Evolutionary conservation across 2,888 invertebrate species (phyloP).

Genomic region (Epinotia ramella): DNA sequence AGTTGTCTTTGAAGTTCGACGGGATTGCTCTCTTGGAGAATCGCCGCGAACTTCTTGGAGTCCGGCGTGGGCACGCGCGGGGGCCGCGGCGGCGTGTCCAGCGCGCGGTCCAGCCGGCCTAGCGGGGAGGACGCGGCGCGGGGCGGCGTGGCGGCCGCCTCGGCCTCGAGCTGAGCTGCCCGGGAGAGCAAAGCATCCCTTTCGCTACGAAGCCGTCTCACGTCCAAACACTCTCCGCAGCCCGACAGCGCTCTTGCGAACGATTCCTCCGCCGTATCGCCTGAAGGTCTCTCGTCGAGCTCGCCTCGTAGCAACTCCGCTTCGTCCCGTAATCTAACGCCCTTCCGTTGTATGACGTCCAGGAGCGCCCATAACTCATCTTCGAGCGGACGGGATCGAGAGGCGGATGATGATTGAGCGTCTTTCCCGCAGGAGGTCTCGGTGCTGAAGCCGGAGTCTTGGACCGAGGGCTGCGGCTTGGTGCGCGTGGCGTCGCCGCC

Average conservation of each 20-base stretch:
- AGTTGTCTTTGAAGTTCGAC: slow-evolving; percentile 94
- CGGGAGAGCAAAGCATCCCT: slow-evolving; percentile 91
- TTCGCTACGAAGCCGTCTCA: slow-evolving; percentile 88
- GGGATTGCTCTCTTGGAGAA: slow-evolving; percentile 92
- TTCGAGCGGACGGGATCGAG: slow-evolving; percentile 85
- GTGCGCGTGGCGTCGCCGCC: slow-evolving; percentile 79
- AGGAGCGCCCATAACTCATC: slow-evolving; percentile 94
- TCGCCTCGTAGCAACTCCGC: slow-evolving; percentile 87
- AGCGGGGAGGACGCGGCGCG: slow-evolving; percentile 77
- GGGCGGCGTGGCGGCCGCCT: slow-evolving; percentile 85
- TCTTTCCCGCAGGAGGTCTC: slow-evolving; percentile 94
- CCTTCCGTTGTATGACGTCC: slow-evolving; percentile 94
- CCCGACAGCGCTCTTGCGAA: slow-evolving; percentile 81
- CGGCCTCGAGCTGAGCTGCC: slow-evolving; percentile 91
- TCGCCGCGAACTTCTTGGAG: slow-evolving; percentile 92
- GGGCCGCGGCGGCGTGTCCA: slow-evolving; percentile 87
- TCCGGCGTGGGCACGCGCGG: slow-evolving; percentile 88
- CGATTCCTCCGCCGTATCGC: slow-evolving; percentile 87
- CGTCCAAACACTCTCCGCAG: slow-evolving; percentile 71
- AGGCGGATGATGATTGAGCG: slow-evolving; percentile 90
- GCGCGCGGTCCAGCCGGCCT: slow-evolving; percentile 88
- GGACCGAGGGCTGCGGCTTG: slow-evolving; percentile 88
- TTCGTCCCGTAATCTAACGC: slow-evolving; percentile 88
- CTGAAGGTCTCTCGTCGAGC: slow-evolving; percentile 64
- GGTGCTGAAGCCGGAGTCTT: slow-evolving; percentile 96